A percentile compares a stretch with the other conserved stretches of the same genome.
phyloP scores from a whole-genome alignment of 2,888 invertebrate species.

The Diadromus collaris region DNA sequence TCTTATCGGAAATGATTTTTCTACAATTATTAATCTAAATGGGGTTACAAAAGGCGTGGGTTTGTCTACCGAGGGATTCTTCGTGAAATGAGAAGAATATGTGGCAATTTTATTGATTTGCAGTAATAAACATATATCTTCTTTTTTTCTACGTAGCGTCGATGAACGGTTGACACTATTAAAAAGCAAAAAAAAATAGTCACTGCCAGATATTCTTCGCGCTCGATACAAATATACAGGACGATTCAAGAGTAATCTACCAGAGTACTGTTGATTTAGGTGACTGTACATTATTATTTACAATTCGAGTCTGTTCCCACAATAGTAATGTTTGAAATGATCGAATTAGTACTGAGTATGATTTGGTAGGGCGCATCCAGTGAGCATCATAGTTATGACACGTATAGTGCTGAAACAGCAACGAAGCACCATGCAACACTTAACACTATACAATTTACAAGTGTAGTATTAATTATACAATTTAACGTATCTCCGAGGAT shows the following conservation, averaged over 20 bases:
- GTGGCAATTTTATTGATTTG: neutral
- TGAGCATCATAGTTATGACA: slow-evolving; percentile 57
- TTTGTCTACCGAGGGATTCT: slow-evolving; percentile 49
- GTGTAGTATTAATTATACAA: slow-evolving; percentile 56
- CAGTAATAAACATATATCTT: neutral
- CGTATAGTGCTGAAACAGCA: slow-evolving; percentile 58
- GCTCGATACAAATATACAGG: slow-evolving; percentile 50
- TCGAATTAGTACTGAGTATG: slow-evolving; percentile 53
- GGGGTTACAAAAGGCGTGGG: slow-evolving; percentile 52
- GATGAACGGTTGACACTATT: neutral
- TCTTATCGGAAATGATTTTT: slow-evolving; percentile 46
- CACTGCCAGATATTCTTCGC: slow-evolving; percentile 43
- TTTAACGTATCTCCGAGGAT: slow-evolving; percentile 47
- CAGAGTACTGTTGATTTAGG: slow-evolving; percentile 42
- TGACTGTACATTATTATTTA: slow-evolving; percentile 62
- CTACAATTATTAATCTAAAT: slow-evolving; percentile 50
- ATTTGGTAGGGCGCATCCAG: slow-evolving; percentile 45
- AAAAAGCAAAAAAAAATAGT: neutral
- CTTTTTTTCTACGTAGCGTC: neutral
- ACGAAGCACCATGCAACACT: slow-evolving; percentile 61
- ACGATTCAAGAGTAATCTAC: slow-evolving; percentile 49
- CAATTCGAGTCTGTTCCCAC: slow-evolving; percentile 42
- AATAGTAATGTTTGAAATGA: slow-evolving; percentile 46
- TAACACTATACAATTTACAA: slow-evolving; percentile 59
- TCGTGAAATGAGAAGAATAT: slow-evolving; percentile 51